Conservation (phyloP, 2,888 invertebrate genomes). For the Helicoverpa assulta region DNA sequence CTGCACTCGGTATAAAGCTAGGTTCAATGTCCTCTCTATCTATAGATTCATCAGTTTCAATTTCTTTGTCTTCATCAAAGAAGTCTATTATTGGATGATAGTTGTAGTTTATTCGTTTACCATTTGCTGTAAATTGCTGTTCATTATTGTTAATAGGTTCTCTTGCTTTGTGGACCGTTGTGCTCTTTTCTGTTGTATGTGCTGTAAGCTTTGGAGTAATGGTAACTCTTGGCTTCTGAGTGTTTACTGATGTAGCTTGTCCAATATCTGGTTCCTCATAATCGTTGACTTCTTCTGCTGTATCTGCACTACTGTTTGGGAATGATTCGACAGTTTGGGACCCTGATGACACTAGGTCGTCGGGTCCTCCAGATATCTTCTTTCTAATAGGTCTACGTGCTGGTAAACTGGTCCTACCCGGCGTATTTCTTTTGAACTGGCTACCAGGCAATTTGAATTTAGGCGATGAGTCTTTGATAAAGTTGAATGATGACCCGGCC, state of each 20-base stretch:
- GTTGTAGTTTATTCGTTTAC: slow-evolving; percentile 93
- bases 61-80: slow-evolving; percentile 89
- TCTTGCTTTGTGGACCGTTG: slow-evolving; percentile 65
- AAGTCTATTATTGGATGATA: slow-evolving; percentile 96
- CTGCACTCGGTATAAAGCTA: slow-evolving; percentile 73
- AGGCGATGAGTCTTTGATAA: slow-evolving; percentile 76
- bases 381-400: slow-evolving; percentile 84
- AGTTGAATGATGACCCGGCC: slow-evolving; percentile 78
- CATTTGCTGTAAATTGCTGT: slow-evolving; percentile 68
- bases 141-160: slow-evolving; percentile 68
- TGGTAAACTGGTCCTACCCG: slow-evolving; percentile 75
- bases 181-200: slow-evolving; percentile 72
- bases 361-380: slow-evolving; percentile 81
- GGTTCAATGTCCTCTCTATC: slow-evolving; percentile 82
- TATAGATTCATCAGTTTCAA: slow-evolving; percentile 76
- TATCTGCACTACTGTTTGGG: slow-evolving; percentile 72
- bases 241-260: slow-evolving; percentile 66
- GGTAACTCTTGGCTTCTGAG: slow-evolving; percentile 72
- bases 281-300: slow-evolving; percentile 79
- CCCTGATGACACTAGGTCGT: slow-evolving; percentile 84
- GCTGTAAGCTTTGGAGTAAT: slow-evolving; percentile 82
- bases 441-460: slow-evolving; percentile 80
- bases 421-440: slow-evolving; percentile 79
- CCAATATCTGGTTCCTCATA: slow-evolving; percentile 78
- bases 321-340: slow-evolving; percentile 81